Conservation (phyloP, 2,113 vertebrate genomes). For the Sebastes fasciatus region DNA sequence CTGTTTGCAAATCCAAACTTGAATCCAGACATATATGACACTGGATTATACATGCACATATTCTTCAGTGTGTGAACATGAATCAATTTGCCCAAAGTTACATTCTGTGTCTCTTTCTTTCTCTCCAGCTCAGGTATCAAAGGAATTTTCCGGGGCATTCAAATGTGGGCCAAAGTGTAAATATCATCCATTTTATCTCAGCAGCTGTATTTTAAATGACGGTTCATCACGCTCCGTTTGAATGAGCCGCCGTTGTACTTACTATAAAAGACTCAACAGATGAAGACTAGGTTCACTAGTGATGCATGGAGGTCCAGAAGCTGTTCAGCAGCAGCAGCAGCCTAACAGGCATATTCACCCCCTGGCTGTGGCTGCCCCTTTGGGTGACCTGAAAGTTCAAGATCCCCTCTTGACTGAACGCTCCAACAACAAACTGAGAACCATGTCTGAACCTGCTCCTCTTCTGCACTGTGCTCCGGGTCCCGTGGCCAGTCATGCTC, state of each 20-base stretch:
- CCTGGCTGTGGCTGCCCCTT: conserved; percentile 29
- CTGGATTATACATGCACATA: conserved; percentile 9
- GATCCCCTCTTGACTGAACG: conserved; percentile 24
- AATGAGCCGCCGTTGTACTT: background rate
- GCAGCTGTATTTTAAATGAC: background rate
- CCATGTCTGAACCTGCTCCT: conserved; percentile 64
- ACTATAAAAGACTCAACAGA: conserved; percentile 1
- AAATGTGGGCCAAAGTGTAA: conserved; percentile 10
- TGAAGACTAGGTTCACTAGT: conserved; percentile 19
- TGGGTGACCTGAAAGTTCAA: conserved; percentile 44
- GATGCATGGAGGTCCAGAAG: conserved; percentile 48
- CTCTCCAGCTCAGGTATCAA: conserved; percentile 22
- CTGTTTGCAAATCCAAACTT: conserved; percentile 47
- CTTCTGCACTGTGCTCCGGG: background rate
- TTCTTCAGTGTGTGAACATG: conserved; percentile 28
- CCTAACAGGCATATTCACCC: conserved; percentile 31
- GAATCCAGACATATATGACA: conserved; percentile 7
- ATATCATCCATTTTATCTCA: conserved; percentile 7
- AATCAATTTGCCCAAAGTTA: conserved; percentile 11
- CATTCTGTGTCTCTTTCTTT: background rate
- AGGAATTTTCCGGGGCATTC: background rate
- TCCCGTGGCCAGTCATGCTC: conserved; percentile 4
- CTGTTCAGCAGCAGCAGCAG: conserved; percentile 37
- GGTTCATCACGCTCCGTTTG: background rate
- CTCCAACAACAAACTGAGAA: background rate